phyloP scores from a whole-genome alignment of 2,797 vertebrate species.

The Cyprinella venusta region DNA sequence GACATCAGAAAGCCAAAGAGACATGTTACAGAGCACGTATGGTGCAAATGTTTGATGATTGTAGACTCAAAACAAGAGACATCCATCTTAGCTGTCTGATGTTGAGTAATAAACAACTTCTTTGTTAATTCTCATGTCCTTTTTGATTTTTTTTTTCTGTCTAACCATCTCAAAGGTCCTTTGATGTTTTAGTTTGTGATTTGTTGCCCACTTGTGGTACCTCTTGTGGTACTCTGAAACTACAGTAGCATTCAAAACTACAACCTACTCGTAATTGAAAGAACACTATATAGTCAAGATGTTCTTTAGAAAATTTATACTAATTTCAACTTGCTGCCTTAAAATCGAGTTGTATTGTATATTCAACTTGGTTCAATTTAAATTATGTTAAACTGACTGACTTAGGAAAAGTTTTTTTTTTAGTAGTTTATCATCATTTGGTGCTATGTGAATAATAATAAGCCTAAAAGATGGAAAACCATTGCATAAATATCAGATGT shows the following conservation, averaged over 20 bases:
- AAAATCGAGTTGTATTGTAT: neutral
- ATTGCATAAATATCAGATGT: neutral
- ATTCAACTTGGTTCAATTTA: neutral
- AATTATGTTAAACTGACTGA: neutral
- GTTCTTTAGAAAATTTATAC: neutral
- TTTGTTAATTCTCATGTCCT: neutral
- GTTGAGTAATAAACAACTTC: neutral
- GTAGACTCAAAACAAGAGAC: neutral
- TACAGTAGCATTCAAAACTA: neutral
- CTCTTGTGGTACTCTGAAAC: neutral
- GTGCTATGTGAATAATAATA: neutral
- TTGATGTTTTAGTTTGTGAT: constrained; percentile 15
- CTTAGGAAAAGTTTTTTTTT: too few relatives aligned
- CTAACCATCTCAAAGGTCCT: neutral
- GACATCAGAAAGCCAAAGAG: constrained; percentile 7
- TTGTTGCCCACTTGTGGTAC: constrained; percentile 4
- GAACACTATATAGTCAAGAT: neutral
- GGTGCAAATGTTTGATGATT: neutral
- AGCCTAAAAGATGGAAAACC: neutral
- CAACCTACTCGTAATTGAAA: neutral
- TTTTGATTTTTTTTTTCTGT: neutral
- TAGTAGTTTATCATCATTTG: too few relatives aligned
- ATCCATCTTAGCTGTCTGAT: constrained; percentile 30
- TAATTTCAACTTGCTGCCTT: neutral
- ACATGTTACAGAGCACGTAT: constrained; percentile 14